A percentile compares a stretch with the other conserved stretches of the same genome.
Evolutionary conservation across 1,140 invertebrate genomes (phyloP).

Genomic region (Drosophila mauritiana): DNA sequence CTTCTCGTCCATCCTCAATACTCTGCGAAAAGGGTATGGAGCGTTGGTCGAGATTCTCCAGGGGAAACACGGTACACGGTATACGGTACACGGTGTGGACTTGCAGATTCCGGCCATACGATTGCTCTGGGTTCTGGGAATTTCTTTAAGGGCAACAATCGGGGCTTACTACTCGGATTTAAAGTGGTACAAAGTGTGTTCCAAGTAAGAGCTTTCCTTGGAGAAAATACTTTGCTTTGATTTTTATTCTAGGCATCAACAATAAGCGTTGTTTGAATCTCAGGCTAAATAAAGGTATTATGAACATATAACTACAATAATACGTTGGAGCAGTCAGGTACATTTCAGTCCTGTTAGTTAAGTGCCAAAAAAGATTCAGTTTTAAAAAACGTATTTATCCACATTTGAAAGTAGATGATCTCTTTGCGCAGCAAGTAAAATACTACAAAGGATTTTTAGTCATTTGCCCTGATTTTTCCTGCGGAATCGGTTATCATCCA

Average conservation of each 20-base stretch:
- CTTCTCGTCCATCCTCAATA: constrained; percentile 29
- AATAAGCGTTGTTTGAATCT: too few species aligned
- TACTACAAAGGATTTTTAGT: constrained; percentile 1
- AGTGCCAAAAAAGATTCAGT: too few species aligned
- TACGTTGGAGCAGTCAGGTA: neutral
- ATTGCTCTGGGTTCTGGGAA: neutral
- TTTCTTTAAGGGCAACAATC: neutral
- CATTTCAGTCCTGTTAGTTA: too few species aligned
- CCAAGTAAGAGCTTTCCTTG: neutral
- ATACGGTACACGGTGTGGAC: neutral
- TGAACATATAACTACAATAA: too few species aligned
- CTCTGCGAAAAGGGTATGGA: constrained; percentile 48
- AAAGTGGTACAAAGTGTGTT: neutral
- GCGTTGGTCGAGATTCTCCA: constrained; percentile 26
- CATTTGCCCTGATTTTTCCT: neutral
- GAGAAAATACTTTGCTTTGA: neutral
- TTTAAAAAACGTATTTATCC: neutral
- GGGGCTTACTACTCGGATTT: neutral
- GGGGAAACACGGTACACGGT: constrained; percentile 11
- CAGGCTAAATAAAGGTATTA: too few species aligned
- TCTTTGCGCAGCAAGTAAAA: neutral
- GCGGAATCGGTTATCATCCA: constrained; percentile 6
- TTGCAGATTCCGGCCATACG: constrained; percentile 3
- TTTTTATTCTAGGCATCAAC: neutral
- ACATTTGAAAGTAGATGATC: too few species aligned